Evolutionary conservation across 1,140 invertebrate genomes (phyloP).

Genomic region (Drosophila burlai): DNA sequence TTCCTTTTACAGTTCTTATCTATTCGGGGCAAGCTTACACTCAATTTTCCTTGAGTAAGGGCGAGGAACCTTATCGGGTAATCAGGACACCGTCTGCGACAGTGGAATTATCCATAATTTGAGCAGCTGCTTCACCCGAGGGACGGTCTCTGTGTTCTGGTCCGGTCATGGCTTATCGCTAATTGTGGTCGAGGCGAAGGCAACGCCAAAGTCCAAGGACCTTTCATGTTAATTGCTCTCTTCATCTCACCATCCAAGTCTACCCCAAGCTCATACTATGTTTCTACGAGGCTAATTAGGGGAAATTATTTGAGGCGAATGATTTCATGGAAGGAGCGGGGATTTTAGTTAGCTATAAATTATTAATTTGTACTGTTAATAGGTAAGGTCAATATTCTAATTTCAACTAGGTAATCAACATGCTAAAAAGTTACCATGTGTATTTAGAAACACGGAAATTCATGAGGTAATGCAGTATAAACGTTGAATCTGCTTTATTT

Average conservation of each 20-base stretch:
- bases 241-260: slow-evolving; percentile 6
- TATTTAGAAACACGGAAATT: neutral
- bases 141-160: slow-evolving; percentile 17
- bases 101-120: slow-evolving; percentile 57
- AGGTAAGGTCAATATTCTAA: neutral
- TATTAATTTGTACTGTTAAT: neutral
- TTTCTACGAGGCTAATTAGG: slow-evolving; percentile 11
- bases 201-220: slow-evolving; percentile 59
- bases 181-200: slow-evolving; percentile 61
- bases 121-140: slow-evolving; percentile 60
- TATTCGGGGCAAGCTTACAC: slow-evolving; percentile 41
- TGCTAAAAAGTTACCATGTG: neutral
- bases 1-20: slow-evolving; percentile 31
- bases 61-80: slow-evolving; percentile 40
- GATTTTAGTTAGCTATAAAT: neutral
- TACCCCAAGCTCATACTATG: neutral
- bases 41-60: slow-evolving; percentile 34
- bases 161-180: slow-evolving; percentile 69
- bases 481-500: slow-evolving; percentile 6
- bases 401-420: neutral
- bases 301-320: neutral
- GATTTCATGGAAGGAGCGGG: neutral
- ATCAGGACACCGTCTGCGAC: slow-evolving; percentile 44
- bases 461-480: neutral
- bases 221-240: slow-evolving; percentile 75